Percentiles rank a stretch among this genome's conserved stretches.
phyloP scores from a whole-genome alignment of 2,888 invertebrate genomes.

The Leucophora obtusa region DNA sequence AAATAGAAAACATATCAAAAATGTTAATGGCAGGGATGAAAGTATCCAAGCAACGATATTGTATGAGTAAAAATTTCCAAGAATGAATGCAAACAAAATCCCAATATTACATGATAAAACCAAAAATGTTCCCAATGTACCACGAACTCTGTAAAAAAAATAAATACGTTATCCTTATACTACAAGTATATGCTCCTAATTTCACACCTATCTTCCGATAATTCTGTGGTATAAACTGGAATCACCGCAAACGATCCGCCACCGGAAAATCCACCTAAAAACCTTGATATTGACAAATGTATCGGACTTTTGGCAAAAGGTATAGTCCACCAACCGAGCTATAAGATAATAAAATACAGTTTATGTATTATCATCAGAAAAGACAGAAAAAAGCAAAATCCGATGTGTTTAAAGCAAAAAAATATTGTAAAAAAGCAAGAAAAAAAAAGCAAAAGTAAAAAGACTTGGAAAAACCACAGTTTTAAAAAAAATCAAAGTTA shows the following conservation, averaged over 20 bases:
- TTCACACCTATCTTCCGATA: constrained; percentile 55
- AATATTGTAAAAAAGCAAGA: no score
- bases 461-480: no score
- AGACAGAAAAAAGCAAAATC: no score
- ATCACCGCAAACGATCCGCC: constrained; percentile 5
- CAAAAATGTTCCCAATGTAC: constrained; percentile 74
- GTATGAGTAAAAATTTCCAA: constrained; percentile 73
- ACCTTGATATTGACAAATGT: constrained; percentile 68
- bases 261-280: constrained; percentile 74
- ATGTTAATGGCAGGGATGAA: constrained; percentile 69
- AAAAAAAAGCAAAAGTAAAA: no score
- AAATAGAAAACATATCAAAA: constrained; percentile 71
- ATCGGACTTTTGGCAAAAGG: constrained; percentile 69
- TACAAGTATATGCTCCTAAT: background rate
- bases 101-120: constrained; percentile 75
- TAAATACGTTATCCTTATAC: background rate
- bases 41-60: constrained; percentile 70
- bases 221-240: constrained; percentile 35
- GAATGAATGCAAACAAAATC: constrained; percentile 71
- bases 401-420: no score
- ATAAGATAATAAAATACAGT: background rate
- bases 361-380: no score
- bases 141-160: constrained; percentile 71
- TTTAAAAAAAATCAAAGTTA: no score
- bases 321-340: constrained; percentile 64